Base-by-base conservation (phyloP, 1,140 invertebrate species). In the Oncopodura yosiiana region DNA sequence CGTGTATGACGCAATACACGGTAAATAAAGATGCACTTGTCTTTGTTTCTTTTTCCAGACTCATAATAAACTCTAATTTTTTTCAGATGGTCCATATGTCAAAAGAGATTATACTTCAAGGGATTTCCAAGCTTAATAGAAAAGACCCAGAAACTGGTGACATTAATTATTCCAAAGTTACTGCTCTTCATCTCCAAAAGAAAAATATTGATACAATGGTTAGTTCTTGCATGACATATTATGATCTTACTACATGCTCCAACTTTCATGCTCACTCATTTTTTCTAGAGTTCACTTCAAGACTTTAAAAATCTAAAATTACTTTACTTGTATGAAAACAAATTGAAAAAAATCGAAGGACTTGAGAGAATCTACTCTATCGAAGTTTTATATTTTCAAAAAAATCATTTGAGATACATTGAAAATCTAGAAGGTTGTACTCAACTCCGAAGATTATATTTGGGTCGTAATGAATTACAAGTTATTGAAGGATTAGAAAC, bases 301-400 rank as follows among this genome's bases (percentile, higher is more conserved):
- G 62, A 68, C 36, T 68, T 79, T 0, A 67, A 65, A 19, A 79
- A 79, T 63, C 65, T 83, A 24, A 79, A 76, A 1, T 76, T 80
- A 62, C 69, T 84, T 21, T 82, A 83, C 67, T 63, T 83, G 3
- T 81, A 84, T 73, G 78, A 79, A 63, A 83, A 84, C 62, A 69
- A 73, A 64, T 78, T 83, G 46, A 68, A 59, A 9, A 77, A 77
- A 69, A 63, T 63, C 12, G 71, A 78, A 62, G 80, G 81, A 65
- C 63, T 84, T 3, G 66, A 79, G 51, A 62, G 69, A 36, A 67
- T 78, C 0, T 66, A 65, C n/a, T 78, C 79, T 62, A 65, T 83
- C 29, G 79, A 77, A 2, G 75, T 78, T 63, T 69, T 84, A 18
- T 81, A 83, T 67, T 64, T 83, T 3, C 81, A 83, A 73, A 78